Conservation (phyloP, 1,140 invertebrate genomes). For the Cydia amplana region DNA sequence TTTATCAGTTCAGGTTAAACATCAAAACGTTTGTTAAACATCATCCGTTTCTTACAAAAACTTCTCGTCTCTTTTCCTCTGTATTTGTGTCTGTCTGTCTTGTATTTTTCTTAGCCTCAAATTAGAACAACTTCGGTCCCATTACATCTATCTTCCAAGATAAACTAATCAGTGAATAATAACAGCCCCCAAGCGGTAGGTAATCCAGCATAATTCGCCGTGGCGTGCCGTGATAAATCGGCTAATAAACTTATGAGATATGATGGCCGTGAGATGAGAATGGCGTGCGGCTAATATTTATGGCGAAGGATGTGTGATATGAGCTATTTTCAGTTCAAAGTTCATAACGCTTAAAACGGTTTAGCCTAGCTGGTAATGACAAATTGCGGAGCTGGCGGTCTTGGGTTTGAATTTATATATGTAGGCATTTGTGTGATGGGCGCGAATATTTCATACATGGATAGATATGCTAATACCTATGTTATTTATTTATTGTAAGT, state of each 20-base stretch:
- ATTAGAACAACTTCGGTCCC: not conserved
- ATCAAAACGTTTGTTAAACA: no score
- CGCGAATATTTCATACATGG: no score
- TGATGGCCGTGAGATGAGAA: slow-evolving; percentile 23
- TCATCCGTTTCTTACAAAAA: no score
- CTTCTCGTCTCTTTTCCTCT: no score
- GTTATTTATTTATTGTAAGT: no score
- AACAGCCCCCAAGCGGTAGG: slow-evolving; percentile 11
- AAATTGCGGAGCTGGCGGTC: no score
- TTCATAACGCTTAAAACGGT: not conserved
- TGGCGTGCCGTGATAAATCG: slow-evolving; percentile 21
- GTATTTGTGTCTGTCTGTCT: no score
- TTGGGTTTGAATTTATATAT: no score
- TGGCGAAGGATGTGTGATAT: not conserved
- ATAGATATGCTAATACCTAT: no score
- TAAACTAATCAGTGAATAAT: slow-evolving; percentile 28
- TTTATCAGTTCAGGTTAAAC: no score
- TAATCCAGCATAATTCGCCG: slow-evolving; percentile 23
- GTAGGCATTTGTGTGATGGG: no score
- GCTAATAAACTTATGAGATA: slow-evolving; percentile 29
- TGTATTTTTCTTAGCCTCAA: not conserved
- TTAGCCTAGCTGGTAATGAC: no score
- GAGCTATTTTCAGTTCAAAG: not conserved
- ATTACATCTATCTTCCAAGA: slow-evolving; percentile 9
- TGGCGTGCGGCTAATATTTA: not conserved